Evolutionary conservation across 2,888 invertebrate genomes (phyloP), one percentile per base, ranked within the genome.

Genomic region (Maniola hyperantus): DNA sequence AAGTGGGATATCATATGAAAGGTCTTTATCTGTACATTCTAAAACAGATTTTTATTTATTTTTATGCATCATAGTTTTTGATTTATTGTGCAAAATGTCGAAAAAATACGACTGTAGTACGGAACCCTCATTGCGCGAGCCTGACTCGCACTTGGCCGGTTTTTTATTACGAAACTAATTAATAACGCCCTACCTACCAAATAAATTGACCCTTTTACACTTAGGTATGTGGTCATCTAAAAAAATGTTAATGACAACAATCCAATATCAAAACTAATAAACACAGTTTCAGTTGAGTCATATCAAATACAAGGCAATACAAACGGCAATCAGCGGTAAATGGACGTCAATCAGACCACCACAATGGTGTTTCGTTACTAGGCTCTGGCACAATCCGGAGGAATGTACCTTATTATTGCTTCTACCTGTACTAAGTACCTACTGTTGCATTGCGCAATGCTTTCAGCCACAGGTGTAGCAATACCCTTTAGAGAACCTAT

Each of bases 301-400:
- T 51, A 53, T 36, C 46, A 46, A 58, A 59, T 13, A 57, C 36
- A 54, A 54, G 54, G 46, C 42, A 44, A 59, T 61, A 67, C 70
- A 65, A 70, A 54, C 20, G n/a, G 64, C 66, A 71, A 71, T 71
- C 70, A 68, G 70, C 58, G 70, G 68, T 66, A 66, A 66, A 71
- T 58, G 59, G 54, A 61, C 58, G 70, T 66, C 70, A 68, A 68
- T 71, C 68, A 68, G 36, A 26, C 53, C 54, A 64, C 70, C 66
- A 70, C 70, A 70, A 70, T 68, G 58, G 66, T 67, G 64, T 67
- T 58, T 64, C 66, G 64, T 60, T 62, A 63, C 59, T 39, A 18
- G n/a, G 39, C 6, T 50, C 65, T 42, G 66, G 57, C 58, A 67
- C 68, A 59, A 59, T 48, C 46, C 42, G 1, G 33, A 33, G 46